Base-by-base conservation (phyloP, 1,140 invertebrate species). In the Galleria mellonella region DNA sequence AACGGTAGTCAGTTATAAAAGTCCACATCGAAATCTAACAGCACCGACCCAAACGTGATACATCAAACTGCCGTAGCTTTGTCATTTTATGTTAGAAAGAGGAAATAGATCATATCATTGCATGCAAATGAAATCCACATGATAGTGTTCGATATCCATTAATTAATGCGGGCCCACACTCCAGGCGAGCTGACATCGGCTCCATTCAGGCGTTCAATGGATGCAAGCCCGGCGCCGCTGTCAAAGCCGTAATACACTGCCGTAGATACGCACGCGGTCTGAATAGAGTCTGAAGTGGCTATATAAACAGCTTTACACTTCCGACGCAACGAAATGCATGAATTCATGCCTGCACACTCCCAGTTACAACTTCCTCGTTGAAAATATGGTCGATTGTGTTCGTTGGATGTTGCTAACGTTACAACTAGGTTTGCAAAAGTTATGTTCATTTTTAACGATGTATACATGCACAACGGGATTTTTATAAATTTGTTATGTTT, bases 161-260 rank as follows among this genome's bases (percentile, higher is more conserved):
- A 78, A 82, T 82, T 76, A 82, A 82, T 82, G 74, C 77, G 67
- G 62, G 71, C 50, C 65, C 73, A 75, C 68, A 73, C 65, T 72
- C 73, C 68, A 73, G 43, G 47, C 47, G 54, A 32, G 55, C 55
- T 67, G 63, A 57, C 63, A 62, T 65, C 63, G 55, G 52, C 47
- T 58, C 60, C 47, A 67, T 79, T 81, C 72, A 79, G 31, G 60
- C 57, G 72, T 68, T 81, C 73, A 75, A 77, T 81, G 52, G 62
- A 62, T 51, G 54, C 43, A 55, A 53, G 51, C 55, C 47, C 44
- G 47, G 47, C 46, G 36, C 32, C 36, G 62, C 64, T 69, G 62
- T 78, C 71, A 78, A 72, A 75, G 33, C 23, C 17, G 33, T 17
- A 41, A 35, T 31, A 41, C 38, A 29, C 51, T 29, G 44, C 41